These are phyloP conservation scores for Sebastes alutus DNA, from an alignment of 2,797 vertebrate species.

Conservation along the genomic window DNA sequence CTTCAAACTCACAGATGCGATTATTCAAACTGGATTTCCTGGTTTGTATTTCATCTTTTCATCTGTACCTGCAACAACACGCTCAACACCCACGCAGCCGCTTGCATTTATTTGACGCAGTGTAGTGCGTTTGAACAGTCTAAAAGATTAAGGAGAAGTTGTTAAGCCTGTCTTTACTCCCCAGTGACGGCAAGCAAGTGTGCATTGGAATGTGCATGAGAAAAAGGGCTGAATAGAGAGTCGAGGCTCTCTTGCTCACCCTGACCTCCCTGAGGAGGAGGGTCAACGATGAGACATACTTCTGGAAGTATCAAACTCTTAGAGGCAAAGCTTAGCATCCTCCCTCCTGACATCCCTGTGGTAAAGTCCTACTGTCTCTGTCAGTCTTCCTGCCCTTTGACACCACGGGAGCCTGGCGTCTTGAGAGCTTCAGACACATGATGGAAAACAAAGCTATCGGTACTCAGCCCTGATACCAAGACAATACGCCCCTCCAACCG, in stretches of 20 bases:
- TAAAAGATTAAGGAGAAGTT: background rate
- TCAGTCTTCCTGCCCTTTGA: slow-evolving; percentile 45
- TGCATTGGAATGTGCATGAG: background rate
- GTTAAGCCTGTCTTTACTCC: background rate
- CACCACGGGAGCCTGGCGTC: slow-evolving; percentile 16
- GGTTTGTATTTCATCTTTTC: slow-evolving; percentile 19
- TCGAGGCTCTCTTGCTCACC: background rate
- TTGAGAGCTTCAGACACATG: slow-evolving; percentile 20
- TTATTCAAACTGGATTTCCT: slow-evolving; percentile 27
- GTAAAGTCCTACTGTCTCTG: background rate
- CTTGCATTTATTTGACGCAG: background rate
- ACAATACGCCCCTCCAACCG: slow-evolving; percentile 31
- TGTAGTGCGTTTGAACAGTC: background rate
- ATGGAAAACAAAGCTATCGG: slow-evolving; percentile 71
- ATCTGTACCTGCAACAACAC: slow-evolving; percentile 11
- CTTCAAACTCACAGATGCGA: background rate
- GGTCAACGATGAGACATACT: background rate
- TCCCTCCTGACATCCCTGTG: background rate
- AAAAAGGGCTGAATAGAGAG: background rate
- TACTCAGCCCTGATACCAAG: slow-evolving; percentile 42
- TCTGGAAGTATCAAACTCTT: background rate
- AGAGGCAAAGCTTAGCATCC: background rate
- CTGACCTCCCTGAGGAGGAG: slow-evolving; percentile 1
- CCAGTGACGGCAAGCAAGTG: background rate
- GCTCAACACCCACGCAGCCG: background rate